Conservation (phyloP, 2,797 vertebrate species). For the Gallinago stenura region DNA sequence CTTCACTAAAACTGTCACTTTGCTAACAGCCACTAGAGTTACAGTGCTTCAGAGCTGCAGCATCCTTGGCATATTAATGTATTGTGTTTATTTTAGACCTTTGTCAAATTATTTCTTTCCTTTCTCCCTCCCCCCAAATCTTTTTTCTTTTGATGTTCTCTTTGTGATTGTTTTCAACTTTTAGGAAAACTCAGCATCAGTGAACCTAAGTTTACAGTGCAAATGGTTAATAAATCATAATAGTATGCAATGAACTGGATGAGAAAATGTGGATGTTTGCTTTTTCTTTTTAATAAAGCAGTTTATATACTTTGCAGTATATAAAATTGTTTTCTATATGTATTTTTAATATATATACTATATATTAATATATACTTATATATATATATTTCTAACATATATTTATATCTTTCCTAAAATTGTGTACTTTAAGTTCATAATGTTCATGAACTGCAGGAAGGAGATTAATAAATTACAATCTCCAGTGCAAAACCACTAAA, state of each 20-base stretch:
- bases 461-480: background rate
- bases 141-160: background rate
- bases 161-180: background rate
- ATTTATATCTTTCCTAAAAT: background rate
- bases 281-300: background rate
- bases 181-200: background rate
- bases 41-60: conserved; percentile 43
- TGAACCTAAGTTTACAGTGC: background rate
- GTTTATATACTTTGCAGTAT: background rate
- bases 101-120: background rate
- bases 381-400: too few relatives aligned
- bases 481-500: background rate
- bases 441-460: background rate
- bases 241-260: background rate
- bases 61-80: conserved; percentile 41
- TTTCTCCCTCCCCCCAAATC: background rate
- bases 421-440: background rate
- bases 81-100: conserved; percentile 25
- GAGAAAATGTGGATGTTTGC: background rate
- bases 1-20: conserved; percentile 73
- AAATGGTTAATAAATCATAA: background rate
- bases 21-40: conserved; percentile 73
- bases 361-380: too few relatives aligned
- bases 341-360: too few relatives aligned
- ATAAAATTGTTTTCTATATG: too few relatives aligned